Evolutionary conservation across 2,113 vertebrate genomes (phyloP).

Genomic region (Chaetops frenatus): DNA sequence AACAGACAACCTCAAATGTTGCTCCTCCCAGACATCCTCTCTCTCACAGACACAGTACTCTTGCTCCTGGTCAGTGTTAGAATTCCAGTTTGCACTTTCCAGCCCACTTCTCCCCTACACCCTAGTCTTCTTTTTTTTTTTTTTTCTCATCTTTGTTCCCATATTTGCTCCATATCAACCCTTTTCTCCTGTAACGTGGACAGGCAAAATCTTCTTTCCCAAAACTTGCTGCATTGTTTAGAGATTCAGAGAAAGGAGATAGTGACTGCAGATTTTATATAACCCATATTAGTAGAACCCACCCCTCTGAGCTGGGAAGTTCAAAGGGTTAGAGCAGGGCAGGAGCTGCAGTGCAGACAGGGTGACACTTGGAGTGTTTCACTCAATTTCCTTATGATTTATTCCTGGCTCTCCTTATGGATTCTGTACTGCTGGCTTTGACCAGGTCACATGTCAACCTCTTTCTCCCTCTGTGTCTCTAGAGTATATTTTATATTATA

Average conservation of each 20-base stretch:
- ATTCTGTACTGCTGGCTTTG: constrained; percentile 14
- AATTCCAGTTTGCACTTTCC: neutral
- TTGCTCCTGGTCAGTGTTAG: neutral
- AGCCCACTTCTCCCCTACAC: neutral
- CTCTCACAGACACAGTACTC: neutral
- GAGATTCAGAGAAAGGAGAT: neutral
- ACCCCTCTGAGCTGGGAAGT: neutral
- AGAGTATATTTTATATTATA: neutral
- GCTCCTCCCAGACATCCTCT: neutral
- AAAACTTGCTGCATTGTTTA: neutral
- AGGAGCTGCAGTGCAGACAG: neutral
- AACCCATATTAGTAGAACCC: neutral
- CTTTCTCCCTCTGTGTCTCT: neutral
- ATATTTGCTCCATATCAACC: neutral
- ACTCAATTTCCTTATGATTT: neutral
- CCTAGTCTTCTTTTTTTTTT: neutral
- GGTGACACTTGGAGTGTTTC: neutral
- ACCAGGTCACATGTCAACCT: neutral
- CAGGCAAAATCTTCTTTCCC: neutral
- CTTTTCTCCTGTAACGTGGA: neutral
- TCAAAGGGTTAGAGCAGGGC: neutral
- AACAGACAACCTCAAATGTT: neutral
- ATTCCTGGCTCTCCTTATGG: neutral
- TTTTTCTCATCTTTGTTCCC: neutral
- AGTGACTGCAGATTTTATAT: neutral